phyloP scores from a whole-genome alignment of 1,140 invertebrate genomes.

The Drosophila pectinifera region DNA sequence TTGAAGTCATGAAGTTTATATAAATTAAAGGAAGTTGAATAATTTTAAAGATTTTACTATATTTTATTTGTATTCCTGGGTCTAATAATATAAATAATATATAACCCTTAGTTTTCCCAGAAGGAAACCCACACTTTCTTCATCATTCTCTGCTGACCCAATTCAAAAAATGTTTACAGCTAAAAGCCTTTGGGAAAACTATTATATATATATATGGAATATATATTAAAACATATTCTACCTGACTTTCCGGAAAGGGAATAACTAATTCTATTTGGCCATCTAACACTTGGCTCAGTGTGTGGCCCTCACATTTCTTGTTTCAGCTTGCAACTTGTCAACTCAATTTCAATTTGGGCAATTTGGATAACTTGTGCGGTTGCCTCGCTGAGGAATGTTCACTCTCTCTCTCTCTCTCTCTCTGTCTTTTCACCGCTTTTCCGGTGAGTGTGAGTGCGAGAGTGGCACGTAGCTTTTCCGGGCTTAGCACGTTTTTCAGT shows the following conservation, averaged over 20 bases:
- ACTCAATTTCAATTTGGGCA: constrained; percentile 83
- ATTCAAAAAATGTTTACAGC: background rate
- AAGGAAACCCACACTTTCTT: background rate
- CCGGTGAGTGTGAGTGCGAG: constrained; percentile 1
- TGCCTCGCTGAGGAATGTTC: constrained; percentile 51
- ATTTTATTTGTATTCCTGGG: background rate
- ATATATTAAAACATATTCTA: background rate
- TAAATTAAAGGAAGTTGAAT: background rate
- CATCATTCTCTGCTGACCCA: background rate
- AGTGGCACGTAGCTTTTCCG: constrained; percentile 71
- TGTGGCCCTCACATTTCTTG: constrained; percentile 25
- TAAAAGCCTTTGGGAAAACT: background rate
- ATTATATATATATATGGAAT: background rate
- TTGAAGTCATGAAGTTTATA: background rate
- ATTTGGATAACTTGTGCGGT: constrained; percentile 80
- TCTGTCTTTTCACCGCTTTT: constrained; percentile 11
- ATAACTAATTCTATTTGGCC: constrained; percentile 1
- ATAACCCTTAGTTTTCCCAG: no score
- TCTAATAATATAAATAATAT: background rate
- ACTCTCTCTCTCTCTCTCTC: background rate
- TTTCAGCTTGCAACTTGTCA: constrained; percentile 73
- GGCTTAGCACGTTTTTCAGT: constrained; percentile 72
- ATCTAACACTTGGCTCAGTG: constrained; percentile 6
- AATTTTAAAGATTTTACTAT: background rate
- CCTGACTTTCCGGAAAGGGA: no score